Evolutionary conservation across 2,888 invertebrate species (phyloP).

Genomic region (Linyphia triangularis): DNA sequence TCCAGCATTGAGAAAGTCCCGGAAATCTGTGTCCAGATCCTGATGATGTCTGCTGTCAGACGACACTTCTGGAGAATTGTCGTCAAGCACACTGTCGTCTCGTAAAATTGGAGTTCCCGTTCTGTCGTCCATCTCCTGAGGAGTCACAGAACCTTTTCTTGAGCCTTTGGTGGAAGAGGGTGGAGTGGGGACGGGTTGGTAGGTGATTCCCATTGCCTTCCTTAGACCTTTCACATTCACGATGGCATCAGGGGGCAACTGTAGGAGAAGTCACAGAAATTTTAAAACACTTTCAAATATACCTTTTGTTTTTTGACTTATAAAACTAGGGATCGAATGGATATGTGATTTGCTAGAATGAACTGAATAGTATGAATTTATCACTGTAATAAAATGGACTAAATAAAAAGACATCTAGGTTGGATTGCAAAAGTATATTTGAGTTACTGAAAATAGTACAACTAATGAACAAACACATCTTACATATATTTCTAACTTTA

Average conservation of each 20-base stretch:
- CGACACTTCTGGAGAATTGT: conserved; percentile 36
- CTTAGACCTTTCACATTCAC: conserved; percentile 85
- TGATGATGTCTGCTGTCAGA: conserved; percentile 34
- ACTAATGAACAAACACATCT: no score
- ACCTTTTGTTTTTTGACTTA: no score
- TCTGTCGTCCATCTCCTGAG: conserved; percentile 15
- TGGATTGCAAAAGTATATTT: no score
- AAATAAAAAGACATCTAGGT: no score
- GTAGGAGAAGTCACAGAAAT: no score
- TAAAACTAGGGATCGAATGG: no score
- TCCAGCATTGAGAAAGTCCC: conserved; percentile 63
- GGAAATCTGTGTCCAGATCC: conserved; percentile 71
- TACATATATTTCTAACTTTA: no score
- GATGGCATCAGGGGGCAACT: conserved; percentile 86
- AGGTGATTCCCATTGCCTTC: conserved; percentile 79
- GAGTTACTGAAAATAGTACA: no score
- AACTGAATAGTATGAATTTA: no score
- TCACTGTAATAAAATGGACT: no score
- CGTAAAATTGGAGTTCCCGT: not conserved
- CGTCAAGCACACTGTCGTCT: conserved; percentile 34
- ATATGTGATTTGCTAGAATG: no score
- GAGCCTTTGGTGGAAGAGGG: conserved; percentile 4
- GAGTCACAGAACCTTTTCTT: not conserved
- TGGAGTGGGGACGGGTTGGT: conserved; percentile 44
- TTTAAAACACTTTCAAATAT: no score